Evolutionary conservation across 2,797 vertebrate genomes (phyloP).

Genomic region (Scolopax bukidnonensis): DNA sequence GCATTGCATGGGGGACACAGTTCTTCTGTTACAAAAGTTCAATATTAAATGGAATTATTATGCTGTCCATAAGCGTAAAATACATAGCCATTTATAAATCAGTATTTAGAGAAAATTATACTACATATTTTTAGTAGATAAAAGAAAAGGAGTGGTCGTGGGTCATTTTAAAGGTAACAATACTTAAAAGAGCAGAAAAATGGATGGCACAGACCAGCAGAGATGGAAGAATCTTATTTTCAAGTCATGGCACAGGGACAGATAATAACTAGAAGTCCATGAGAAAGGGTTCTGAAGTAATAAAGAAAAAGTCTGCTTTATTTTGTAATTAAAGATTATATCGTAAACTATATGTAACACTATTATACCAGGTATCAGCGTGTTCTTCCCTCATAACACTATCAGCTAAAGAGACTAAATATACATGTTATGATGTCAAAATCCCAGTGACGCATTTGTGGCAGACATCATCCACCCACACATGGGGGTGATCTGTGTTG

Average conservation of each 20-base stretch:
- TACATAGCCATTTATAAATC: neutral
- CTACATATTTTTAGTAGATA: neutral
- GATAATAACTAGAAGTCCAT: accelerated
- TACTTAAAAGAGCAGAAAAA: neutral
- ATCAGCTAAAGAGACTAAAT: neutral
- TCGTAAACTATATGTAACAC: neutral
- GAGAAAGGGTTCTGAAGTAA: neutral
- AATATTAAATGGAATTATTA: neutral
- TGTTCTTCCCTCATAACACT: neutral
- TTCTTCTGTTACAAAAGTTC: neutral
- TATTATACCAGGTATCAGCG: neutral
- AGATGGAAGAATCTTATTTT: neutral
- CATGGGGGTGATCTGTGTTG: neutral
- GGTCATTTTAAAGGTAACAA: neutral
- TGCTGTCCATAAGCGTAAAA: neutral
- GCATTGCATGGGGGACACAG: neutral
- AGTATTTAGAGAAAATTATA: neutral
- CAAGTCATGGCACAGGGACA: neutral
- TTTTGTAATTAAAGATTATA: neutral
- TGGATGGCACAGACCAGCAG: neutral
- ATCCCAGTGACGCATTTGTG: neutral
- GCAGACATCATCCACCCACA: neutral
- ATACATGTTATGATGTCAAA: neutral
- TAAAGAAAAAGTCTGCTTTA: neutral
- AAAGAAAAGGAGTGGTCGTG: neutral